Evolutionary conservation across 1,140 invertebrate species (phyloP), one percentile per base, ranked within the genome.

Genomic region (Drosophila saltans): DNA sequence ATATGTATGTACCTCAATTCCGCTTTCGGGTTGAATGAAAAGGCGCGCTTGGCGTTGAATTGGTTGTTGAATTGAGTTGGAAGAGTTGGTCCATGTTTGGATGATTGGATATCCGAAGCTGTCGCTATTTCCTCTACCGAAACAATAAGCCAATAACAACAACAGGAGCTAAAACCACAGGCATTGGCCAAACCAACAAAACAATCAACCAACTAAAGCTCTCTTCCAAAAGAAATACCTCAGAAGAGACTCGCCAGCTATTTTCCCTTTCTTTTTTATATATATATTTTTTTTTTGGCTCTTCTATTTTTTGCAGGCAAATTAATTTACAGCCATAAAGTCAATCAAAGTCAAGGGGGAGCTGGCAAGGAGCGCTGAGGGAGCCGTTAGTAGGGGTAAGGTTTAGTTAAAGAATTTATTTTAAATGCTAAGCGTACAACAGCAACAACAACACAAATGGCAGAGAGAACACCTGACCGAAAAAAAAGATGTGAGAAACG

Each of bases 71-170:
- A 77, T 77, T 66, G 74, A 71, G 74, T 77, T 41, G 75, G 70
- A 68, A 58, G 59, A 40, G 30, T 62, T 63, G 45, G 62, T 26
- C 62, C 61, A 72, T 69, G 75, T 68, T 66, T 59, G 75, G 58
- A 67, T 78, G 75, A 78, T 78, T 78, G 75, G 69, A 78, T 72
- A 59, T 66, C 60, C 72, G 66, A 55, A 48, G 33, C 66, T 61
- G 45, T 59, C 66, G 43, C 72, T 58, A 59, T 69, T 63, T 36
- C 62, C 36, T 30, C 8, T 3, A 21, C 7, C 26, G 21, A 78
- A 78, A 78, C 75, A 78, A 78, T 78, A 72, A 76, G 73, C 68
- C 75, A 71, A 72, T 66, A 69, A 75, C 62, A 78, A 60, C 66
- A 76, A 33, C 43, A 62, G 43, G n/a, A 36, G 57, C 26, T 28